Percentiles rank a stretch among this genome's conserved stretches.
Evolutionary conservation across 1,140 invertebrate genomes (phyloP).

Genomic region (Heliconius eleuchia): DNA sequence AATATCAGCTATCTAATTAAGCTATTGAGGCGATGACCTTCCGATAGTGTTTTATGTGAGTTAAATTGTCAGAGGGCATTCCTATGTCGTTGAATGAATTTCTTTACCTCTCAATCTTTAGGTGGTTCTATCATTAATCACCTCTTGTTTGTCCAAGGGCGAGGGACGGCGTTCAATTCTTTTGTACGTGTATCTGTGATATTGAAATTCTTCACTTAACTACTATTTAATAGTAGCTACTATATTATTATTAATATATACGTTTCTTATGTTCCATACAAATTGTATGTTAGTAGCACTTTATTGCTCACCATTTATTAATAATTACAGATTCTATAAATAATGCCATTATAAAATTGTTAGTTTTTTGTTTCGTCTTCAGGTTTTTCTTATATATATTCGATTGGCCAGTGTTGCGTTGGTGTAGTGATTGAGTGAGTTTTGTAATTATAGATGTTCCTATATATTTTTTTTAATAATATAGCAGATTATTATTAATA

Average conservation of each 20-base stretch:
- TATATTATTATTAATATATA: constrained; percentile 9
- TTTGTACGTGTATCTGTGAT: constrained; percentile 18
- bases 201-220: constrained; percentile 25
- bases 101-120: constrained; percentile 59
- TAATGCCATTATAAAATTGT: constrained; percentile 9
- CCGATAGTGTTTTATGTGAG: constrained; percentile 52
- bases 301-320: constrained; percentile 1
- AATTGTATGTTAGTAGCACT: constrained; percentile 3
- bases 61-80: constrained; percentile 48
- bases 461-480: too few species aligned
- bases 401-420: neutral
- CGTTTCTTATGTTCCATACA: neutral
- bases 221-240: neutral
- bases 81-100: constrained; percentile 36
- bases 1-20: constrained; percentile 48
- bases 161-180: constrained; percentile 29
- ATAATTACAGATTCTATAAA: constrained; percentile 8
- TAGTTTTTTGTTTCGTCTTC: neutral
- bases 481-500: too few species aligned
- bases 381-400: neutral
- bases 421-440: neutral
- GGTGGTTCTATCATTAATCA: constrained; percentile 64
- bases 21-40: constrained; percentile 59
- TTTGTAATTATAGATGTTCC: too few species aligned
- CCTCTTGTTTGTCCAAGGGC: constrained; percentile 64